These are phyloP conservation scores for Hedychridium roseum DNA, from an alignment of 2,888 invertebrate genomes.

Conservation along the genomic window DNA sequence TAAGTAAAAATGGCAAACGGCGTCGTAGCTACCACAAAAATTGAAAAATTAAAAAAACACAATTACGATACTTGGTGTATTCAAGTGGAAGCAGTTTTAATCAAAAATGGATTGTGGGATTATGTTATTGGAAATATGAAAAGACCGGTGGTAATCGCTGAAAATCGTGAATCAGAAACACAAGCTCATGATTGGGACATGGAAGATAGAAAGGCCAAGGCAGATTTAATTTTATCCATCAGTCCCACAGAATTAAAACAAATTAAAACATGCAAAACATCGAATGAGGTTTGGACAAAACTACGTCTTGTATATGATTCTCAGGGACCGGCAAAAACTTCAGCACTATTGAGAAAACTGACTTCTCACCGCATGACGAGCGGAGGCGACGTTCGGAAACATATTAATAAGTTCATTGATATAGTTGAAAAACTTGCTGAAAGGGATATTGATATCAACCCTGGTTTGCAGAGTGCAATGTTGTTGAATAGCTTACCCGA, in stretches of 20 bases:
- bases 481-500: constrained; percentile 12
- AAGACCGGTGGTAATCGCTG: constrained; percentile 1
- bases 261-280: constrained; percentile 6
- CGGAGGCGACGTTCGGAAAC: constrained; percentile 7
- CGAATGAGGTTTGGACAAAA: constrained; percentile 6
- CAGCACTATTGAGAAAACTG: constrained; percentile 8
- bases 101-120: constrained; percentile 12
- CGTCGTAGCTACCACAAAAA: no score
- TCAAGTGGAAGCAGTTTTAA: constrained; percentile 6
- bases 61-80: constrained; percentile 12
- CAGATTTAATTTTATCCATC: constrained; percentile 11
- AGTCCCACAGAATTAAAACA: constrained; percentile 10
- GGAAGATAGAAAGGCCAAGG: constrained; percentile 12
- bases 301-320: constrained; percentile 10
- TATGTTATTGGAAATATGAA: constrained; percentile 2
- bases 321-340: constrained; percentile 8
- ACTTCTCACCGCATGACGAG: constrained; percentile 6
- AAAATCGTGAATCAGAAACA: background rate
- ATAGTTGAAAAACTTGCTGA: constrained; percentile 10
- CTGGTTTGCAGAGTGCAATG: constrained; percentile 9
- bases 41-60: constrained; percentile 8
- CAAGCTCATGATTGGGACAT: background rate
- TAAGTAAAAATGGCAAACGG: background rate
- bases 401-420: constrained; percentile 8
- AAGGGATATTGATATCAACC: constrained; percentile 10